These are phyloP conservation scores for Hylaea fasciaria DNA, from an alignment of 2,888 invertebrate species.

Conservation along the genomic window DNA sequence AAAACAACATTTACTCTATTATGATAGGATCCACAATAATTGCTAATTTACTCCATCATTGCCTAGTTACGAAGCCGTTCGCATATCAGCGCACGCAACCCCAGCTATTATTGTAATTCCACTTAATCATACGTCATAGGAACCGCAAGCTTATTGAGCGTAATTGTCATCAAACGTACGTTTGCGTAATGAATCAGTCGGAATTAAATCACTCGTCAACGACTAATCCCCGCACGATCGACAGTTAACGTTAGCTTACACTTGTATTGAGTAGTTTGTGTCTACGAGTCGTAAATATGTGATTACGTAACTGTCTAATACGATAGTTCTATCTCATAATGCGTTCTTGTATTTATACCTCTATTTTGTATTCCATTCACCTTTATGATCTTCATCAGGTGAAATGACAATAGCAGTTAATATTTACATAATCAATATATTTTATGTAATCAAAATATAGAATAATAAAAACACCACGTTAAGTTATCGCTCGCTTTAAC, in stretches of 20 bases:
- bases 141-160: slow-evolving; percentile 59
- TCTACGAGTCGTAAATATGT: slow-evolving; percentile 5
- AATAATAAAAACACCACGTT: too few relatives aligned
- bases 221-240: slow-evolving; percentile 69
- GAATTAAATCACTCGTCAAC: slow-evolving; percentile 72
- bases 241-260: slow-evolving; percentile 58
- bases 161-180: slow-evolving; percentile 64
- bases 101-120: slow-evolving; percentile 54
- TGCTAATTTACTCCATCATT: slow-evolving; percentile 29
- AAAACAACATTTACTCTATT: too few relatives aligned
- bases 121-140: slow-evolving; percentile 57
- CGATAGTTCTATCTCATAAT: neutral
- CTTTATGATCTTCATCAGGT: too few relatives aligned
- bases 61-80: slow-evolving; percentile 24
- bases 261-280: slow-evolving; percentile 41
- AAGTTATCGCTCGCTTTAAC: too few relatives aligned
- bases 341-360: too few relatives aligned
- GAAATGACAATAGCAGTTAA: too few relatives aligned
- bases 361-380: too few relatives aligned
- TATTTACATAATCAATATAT: too few relatives aligned
- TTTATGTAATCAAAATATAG: too few relatives aligned
- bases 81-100: slow-evolving; percentile 42
- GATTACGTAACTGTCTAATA: slow-evolving; percentile 1
- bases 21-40: slow-evolving; percentile 2
- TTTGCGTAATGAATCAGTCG: slow-evolving; percentile 66